Evolutionary conservation across 2,888 invertebrate species (phyloP), one percentile per base, ranked within the genome.

Genomic region (Oeneis ivallda): DNA sequence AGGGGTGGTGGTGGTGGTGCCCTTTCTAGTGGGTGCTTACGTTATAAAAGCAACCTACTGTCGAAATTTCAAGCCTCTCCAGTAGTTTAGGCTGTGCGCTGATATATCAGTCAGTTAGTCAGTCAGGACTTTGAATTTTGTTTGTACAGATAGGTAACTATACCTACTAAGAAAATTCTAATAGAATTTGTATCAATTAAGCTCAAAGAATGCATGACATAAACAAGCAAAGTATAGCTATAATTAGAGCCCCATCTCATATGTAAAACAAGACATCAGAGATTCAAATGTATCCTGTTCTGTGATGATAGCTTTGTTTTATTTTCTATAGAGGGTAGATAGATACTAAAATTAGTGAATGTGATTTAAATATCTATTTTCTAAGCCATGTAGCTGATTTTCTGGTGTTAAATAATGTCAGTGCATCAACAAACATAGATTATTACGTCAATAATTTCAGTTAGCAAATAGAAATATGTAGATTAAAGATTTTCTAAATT

Each of bases 181-280:
- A 10, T n/a, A 47, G 5, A 1, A 45, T 34, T 15, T n/a, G 17
- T 45, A 49, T 10, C 32, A 52, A 15, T 53, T 26, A 43, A 43
- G 32, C 32, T 41, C 32, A 47, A 43, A 9, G 57, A 58, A 66
- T 50, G 49, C 17, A n/a, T 57, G 11, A 49, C 54, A 65, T 65
- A 67, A 65, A 65, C 45, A 65, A 62, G 59, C 43, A 56, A 68
- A 65, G 52, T 49, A 50, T 59, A 26, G 26, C 26, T 65, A 68
- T 65, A 50, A 62, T 65, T 68, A 68, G 34, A 43, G 10, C 65
- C 62, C 65, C 65, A 65, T 65, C 49, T 45, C 45, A 59, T 52
- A 64, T 60, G 60, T 61, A 58, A 63, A 69, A 70, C 63, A 70
- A 68, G 62, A 70, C 62, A 63, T 66, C 47, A 19, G 53, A 64